Conservation (phyloP, 2,797 vertebrate species). For the Typhlichthys eigenmanni region DNA sequence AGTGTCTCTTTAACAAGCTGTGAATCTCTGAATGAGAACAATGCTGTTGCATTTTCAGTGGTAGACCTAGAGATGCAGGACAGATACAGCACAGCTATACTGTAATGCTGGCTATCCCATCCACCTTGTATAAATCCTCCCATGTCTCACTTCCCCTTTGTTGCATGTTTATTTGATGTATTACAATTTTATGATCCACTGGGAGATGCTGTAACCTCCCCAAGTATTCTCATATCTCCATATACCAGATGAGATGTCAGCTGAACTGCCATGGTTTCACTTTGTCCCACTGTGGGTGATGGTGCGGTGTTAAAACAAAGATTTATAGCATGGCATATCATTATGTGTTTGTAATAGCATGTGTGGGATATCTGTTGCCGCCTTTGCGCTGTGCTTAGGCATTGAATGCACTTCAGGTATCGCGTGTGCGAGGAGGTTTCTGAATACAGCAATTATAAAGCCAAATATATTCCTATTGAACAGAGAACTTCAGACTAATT, state of each 20-base stretch:
- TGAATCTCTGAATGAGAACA: slow-evolving; percentile 25
- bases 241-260: not conserved
- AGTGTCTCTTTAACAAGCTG: not conserved
- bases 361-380: not conserved
- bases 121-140: slow-evolving; percentile 17
- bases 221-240: slow-evolving; percentile 8
- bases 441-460: not conserved
- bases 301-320: slow-evolving; percentile 1
- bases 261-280: not conserved
- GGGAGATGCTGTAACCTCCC: slow-evolving; percentile 27
- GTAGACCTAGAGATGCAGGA: slow-evolving; percentile 5
- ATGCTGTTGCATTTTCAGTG: slow-evolving; percentile 4
- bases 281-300: not conserved
- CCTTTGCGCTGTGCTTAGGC: not conserved
- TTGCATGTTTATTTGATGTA: slow-evolving; percentile 34
- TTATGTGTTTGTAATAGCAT: not conserved
- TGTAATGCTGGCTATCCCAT: not conserved
- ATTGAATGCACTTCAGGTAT: not conserved
- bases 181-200: slow-evolving; percentile 52
- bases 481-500: not conserved
- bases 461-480: slow-evolving; percentile 5
- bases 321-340: slow-evolving; percentile 1
- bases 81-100: too few species aligned
- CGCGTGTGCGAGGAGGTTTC: not conserved
- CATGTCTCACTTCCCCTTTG: slow-evolving; percentile 52